Evolutionary conservation across 1,140 invertebrate genomes (phyloP), one percentile per base, ranked within the genome.

Genomic region (Globodera ellingtonae): DNA sequence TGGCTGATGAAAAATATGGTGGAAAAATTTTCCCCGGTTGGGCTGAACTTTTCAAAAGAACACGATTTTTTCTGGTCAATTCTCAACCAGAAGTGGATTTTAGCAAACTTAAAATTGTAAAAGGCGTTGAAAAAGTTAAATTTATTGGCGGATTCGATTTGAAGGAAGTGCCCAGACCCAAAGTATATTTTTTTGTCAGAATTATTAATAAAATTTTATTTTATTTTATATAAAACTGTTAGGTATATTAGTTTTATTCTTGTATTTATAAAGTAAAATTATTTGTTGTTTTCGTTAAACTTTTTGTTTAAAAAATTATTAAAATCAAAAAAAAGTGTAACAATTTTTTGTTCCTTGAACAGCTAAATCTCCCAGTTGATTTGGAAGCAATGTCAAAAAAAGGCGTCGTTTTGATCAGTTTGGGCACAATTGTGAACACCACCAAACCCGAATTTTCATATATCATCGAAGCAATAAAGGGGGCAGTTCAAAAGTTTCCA

Each of bases 401-500:
- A 9, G 66, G 66, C 21, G 18, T 69, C 2, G 66, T 69, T 21
- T 69, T 69, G 10, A 6, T 69, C 66, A 69, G 66, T 69, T 44
- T 69, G 10, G 66, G 66, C 8, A 69, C 66, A 44, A 18, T 3
- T 21, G 18, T 24, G 66, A 9, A 69, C 21, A 69, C 66, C 66
- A 69, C 10, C n/a, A 69, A 21, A 21, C 2, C 52, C 9, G 5
- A 69, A 10, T 69, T 44, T 56, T n/a, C 69, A 21, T 18, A 18
- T 18, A 15, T 72, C n/a, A 80, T 56, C 44, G 69, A 46, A 9
- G 72, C 69, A 8, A 85, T 83, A 48, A 47, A 85, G 8, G 74
- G 21, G 46, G 70, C 83, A 44, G 82, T 83, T n/a, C 69, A 71
- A 18, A 62, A 69, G 4, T 83, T 83, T 59, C 83, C 83, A 1